These are phyloP conservation scores for Iphiclides podalirius DNA, from an alignment of 2,888 invertebrate genomes.

Conservation along the genomic window DNA sequence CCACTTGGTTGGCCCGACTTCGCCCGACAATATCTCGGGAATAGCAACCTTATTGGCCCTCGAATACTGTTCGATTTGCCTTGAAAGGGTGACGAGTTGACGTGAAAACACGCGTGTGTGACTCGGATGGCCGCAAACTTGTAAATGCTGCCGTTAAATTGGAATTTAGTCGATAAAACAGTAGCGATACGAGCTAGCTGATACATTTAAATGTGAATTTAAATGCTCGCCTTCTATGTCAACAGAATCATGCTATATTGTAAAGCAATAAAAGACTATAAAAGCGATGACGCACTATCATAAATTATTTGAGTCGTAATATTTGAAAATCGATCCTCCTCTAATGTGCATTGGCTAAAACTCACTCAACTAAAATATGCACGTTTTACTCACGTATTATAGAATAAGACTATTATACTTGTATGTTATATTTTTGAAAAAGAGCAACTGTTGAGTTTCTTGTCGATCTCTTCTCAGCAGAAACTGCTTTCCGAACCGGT, in stretches of 20 bases:
- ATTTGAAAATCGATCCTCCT: not conserved
- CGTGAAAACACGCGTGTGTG: conserved; percentile 33
- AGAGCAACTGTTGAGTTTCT: no score
- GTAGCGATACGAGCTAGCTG: not conserved
- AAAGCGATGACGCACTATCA: not conserved
- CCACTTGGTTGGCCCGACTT: not conserved
- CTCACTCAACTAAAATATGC: no score
- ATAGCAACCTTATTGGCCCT: conserved; percentile 15
- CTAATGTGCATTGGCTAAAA: no score
- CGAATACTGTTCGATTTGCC: conserved; percentile 16
- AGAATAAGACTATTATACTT: no score
- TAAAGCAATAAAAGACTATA: conserved; percentile 4
- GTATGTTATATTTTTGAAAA: no score
- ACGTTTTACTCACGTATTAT: no score
- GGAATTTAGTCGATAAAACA: not conserved
- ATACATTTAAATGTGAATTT: not conserved
- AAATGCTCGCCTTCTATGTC: no score
- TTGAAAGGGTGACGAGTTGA: no score
- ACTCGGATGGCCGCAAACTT: conserved; percentile 28
- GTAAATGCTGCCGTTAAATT: not conserved
- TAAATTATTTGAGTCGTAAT: not conserved
- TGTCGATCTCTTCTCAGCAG: no score
- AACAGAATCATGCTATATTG: no score
- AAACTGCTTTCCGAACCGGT: no score
- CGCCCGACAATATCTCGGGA: not conserved